Conservation (phyloP, 92 coral and sea anemone genomes). For the Zoanthus sociatus region DNA sequence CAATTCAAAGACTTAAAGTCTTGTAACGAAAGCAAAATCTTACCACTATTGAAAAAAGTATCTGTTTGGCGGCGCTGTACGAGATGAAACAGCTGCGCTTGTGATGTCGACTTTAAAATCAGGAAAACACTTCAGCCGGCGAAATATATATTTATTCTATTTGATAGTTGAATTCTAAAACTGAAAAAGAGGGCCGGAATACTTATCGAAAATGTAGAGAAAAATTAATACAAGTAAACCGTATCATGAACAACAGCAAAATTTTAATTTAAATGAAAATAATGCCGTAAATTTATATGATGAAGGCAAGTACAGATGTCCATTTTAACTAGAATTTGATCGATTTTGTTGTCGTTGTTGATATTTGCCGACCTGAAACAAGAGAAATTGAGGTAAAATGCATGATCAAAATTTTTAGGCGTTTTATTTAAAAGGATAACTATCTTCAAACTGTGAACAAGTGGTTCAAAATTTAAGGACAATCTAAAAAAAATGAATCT, state of each 20-base stretch:
- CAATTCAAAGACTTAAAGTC: neutral
- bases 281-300: neutral
- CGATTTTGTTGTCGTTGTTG: neutral
- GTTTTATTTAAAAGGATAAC: neutral
- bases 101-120: neutral
- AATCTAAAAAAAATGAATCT: neutral
- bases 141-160: neutral
- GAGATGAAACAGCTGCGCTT: neutral
- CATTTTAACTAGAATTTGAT: neutral
- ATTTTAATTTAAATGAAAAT: neutral
- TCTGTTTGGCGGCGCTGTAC: neutral
- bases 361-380: neutral
- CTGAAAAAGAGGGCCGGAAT: neutral
- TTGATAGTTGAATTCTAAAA: neutral
- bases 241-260: neutral
- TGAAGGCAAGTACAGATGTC: neutral
- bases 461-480: constrained; percentile 12
- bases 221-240: neutral
- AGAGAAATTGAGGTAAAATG: neutral
- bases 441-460: neutral
- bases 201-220: neutral
- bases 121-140: neutral
- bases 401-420: neutral
- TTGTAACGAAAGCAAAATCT: neutral
- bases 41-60: neutral